Conservation (phyloP, 2,888 invertebrate species). For the Gortyna flavago region DNA sequence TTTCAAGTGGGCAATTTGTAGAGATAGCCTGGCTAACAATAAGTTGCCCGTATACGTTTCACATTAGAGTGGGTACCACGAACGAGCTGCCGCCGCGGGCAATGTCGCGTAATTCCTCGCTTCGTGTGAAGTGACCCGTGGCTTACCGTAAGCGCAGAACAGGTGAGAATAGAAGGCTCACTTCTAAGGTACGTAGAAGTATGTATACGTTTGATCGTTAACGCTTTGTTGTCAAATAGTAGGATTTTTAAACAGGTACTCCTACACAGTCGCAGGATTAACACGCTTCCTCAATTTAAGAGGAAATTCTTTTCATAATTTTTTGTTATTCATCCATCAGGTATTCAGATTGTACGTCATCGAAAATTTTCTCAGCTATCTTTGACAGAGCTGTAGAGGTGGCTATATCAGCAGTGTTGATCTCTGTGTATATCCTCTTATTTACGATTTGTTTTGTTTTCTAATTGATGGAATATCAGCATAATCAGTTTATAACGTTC, state of each 20-base stretch:
- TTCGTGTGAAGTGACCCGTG: constrained; percentile 70
- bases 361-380: too few species aligned
- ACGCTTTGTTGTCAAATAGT: neutral
- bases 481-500: neutral
- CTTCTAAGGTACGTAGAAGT: neutral
- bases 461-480: neutral
- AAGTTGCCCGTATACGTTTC: constrained; percentile 54
- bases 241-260: neutral
- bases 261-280: neutral
- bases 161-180: constrained; percentile 45
- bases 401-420: neutral
- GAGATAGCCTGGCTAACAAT: constrained; percentile 63
- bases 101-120: constrained; percentile 65
- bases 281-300: neutral
- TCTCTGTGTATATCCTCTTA: neutral
- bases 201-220: neutral
- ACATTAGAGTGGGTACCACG: constrained; percentile 52
- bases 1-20: constrained; percentile 63
- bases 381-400: neutral
- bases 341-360: neutral
- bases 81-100: constrained; percentile 50
- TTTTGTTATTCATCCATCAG: too few species aligned
- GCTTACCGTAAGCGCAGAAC: constrained; percentile 54
- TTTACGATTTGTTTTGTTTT: neutral
- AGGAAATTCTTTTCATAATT: neutral